phyloP scores from a whole-genome alignment of 2,113 vertebrate genomes.

The Scatophagus argus region DNA sequence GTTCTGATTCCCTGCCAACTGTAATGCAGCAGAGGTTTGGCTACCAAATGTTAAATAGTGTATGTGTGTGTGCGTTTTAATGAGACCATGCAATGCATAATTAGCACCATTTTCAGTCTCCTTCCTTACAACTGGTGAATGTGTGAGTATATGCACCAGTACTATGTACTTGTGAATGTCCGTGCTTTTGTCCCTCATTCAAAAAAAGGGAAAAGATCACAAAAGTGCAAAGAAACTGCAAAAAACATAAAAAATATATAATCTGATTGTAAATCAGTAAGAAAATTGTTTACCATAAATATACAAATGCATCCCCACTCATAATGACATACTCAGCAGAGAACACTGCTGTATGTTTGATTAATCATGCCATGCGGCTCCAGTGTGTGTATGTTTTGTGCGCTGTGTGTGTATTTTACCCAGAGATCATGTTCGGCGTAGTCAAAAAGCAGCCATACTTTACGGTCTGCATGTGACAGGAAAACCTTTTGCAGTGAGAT shows the following conservation, averaged over 20 bases:
- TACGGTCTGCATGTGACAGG: conserved; percentile 98
- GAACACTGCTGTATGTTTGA: not conserved
- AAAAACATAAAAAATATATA: not conserved
- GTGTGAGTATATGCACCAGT: not conserved
- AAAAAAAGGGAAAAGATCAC: not conserved
- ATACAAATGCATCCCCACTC: not conserved
- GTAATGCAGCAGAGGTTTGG: conserved; percentile 38
- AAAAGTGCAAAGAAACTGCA: not conserved
- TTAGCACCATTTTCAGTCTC: conserved; percentile 16
- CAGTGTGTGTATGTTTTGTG: not conserved
- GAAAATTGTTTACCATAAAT: not conserved
- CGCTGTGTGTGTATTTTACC: conserved; percentile 85
- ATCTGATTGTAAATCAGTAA: not conserved
- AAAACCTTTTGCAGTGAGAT: conserved; percentile 99
- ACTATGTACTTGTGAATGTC: not conserved
- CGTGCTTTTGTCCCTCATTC: not conserved
- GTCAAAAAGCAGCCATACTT: conserved; percentile 99
- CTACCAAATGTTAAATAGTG: conserved; percentile 28
- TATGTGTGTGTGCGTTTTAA: not conserved
- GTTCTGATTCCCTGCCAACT: conserved; percentile 25
- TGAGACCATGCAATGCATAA: conserved; percentile 39
- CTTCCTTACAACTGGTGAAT: not conserved
- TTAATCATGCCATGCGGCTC: conserved; percentile 18
- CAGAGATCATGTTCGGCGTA: conserved; percentile 99
- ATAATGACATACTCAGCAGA: not conserved